Conservation (phyloP, 2,888 invertebrate species). For the Panopea generosa region DNA sequence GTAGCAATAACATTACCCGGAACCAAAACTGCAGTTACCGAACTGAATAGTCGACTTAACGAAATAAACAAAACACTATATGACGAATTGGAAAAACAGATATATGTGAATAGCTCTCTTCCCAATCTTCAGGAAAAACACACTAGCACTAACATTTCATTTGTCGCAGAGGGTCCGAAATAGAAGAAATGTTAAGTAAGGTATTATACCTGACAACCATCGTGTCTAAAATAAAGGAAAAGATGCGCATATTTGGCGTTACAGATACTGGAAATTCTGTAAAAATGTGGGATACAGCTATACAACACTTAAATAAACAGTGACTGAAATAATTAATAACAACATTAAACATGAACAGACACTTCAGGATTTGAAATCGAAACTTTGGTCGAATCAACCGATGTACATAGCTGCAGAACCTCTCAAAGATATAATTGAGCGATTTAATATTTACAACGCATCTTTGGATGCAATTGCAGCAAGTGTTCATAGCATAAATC, state of each 20-base stretch:
- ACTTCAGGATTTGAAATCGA: slow-evolving; percentile 28
- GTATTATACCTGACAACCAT: slow-evolving; percentile 12
- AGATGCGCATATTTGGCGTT: slow-evolving; percentile 48
- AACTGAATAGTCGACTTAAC: not conserved
- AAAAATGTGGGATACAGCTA: slow-evolving; percentile 34
- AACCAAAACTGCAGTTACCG: not conserved
- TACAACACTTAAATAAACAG: slow-evolving; percentile 36
- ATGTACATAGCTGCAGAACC: slow-evolving; percentile 44
- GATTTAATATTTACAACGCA: slow-evolving; percentile 42
- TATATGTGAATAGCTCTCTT: slow-evolving; percentile 36
- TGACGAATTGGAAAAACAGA: slow-evolving; percentile 41
- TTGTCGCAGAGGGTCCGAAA: slow-evolving; percentile 22
- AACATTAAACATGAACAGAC: slow-evolving; percentile 18
- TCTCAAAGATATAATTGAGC: slow-evolving; percentile 20
- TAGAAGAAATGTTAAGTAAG: slow-evolving; percentile 10
- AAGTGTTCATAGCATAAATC: slow-evolving; percentile 30
- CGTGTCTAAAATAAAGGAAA: slow-evolving; percentile 49
- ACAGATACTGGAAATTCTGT: slow-evolving; percentile 46
- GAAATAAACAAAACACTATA: slow-evolving; percentile 24
- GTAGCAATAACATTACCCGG: not conserved
- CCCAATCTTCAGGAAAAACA: slow-evolving; percentile 34
- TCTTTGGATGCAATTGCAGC: slow-evolving; percentile 43
- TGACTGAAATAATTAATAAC: slow-evolving; percentile 16
- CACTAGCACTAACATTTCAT: slow-evolving; percentile 25
- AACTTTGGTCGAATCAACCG: slow-evolving; percentile 31